Evolutionary conservation across 2,797 vertebrate species (phyloP).

Genomic region (Lates japonicus): DNA sequence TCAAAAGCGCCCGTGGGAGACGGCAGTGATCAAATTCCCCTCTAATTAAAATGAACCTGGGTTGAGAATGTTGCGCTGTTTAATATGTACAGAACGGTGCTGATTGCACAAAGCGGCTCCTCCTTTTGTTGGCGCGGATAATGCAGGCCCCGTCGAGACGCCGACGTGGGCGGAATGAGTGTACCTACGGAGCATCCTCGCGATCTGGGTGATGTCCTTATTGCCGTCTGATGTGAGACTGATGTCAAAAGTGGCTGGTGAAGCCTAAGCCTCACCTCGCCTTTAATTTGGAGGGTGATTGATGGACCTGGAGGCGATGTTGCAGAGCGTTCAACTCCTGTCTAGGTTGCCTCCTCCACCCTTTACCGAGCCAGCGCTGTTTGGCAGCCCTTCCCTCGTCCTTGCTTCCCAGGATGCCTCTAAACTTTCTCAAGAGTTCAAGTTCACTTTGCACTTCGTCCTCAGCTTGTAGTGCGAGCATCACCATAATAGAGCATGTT

Average conservation of each 20-base stretch:
- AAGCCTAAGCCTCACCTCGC: conserved; percentile 65
- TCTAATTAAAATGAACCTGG: conserved; percentile 87
- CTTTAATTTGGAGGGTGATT: conserved; percentile 79
- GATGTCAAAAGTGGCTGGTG: conserved; percentile 59
- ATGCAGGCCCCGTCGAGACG: conserved; percentile 67
- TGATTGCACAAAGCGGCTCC: conserved; percentile 79
- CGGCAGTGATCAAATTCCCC: conserved; percentile 82
- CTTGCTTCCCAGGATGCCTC: conserved; percentile 53
- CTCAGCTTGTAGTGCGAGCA: conserved; percentile 4
- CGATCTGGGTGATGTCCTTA: conserved; percentile 73
- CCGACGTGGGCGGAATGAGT: conserved; percentile 78
- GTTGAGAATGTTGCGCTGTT: conserved; percentile 78
- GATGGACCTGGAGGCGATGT: conserved; percentile 81
- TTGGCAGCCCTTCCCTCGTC: conserved; percentile 58
- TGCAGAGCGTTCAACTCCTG: conserved; percentile 49
- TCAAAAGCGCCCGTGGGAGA: conserved; percentile 82
- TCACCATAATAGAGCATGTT: neutral
- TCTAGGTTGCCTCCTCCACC: conserved; percentile 52
- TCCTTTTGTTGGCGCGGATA: conserved; percentile 83
- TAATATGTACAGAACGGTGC: conserved; percentile 83
- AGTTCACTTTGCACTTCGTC: conserved; percentile 63
- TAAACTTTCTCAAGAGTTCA: conserved; percentile 64
- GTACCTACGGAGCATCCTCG: conserved; percentile 54
- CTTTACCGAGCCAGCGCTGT: conserved; percentile 11
- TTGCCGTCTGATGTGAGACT: conserved; percentile 55